Evolutionary conservation across 2,113 vertebrate genomes (phyloP).

Genomic region (Rhadina sibilatrix): DNA sequence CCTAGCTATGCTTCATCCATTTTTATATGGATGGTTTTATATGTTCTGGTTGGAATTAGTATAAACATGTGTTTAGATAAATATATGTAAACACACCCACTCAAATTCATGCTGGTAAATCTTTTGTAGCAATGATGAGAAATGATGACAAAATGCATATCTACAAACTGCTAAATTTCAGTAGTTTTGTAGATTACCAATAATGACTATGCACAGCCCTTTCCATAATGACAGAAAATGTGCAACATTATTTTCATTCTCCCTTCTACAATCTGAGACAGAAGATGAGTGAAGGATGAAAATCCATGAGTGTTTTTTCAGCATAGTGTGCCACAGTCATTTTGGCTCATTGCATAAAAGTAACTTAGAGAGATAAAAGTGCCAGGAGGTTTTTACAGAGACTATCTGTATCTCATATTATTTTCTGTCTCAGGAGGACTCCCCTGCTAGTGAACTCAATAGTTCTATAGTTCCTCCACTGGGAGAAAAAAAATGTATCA

Average conservation of each 20-base stretch:
- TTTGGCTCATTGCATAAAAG: not conserved
- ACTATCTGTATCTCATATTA: not conserved
- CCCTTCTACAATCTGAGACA: not conserved
- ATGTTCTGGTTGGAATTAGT: not conserved
- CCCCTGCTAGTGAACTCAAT: not conserved
- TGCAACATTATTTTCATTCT: not conserved
- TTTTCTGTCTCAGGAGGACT: slow-evolving; percentile 4
- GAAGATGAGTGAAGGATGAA: not conserved
- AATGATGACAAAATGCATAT: not conserved
- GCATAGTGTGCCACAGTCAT: not conserved
- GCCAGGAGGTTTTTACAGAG: not conserved
- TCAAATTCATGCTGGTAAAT: not conserved
- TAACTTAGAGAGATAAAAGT: not conserved
- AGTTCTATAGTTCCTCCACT: not conserved
- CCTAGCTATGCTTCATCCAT: not conserved
- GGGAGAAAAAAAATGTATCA: not conserved
- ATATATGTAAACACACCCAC: not conserved
- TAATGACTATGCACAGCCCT: not conserved
- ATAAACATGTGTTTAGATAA: not conserved
- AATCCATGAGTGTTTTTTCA: not conserved
- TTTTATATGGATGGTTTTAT: not conserved
- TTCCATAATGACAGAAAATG: not conserved
- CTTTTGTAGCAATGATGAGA: not conserved
- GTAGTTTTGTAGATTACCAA: not conserved
- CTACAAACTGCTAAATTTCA: not conserved